Conservation (phyloP, 2,888 invertebrate genomes). For the Heliconius ethilla region DNA sequence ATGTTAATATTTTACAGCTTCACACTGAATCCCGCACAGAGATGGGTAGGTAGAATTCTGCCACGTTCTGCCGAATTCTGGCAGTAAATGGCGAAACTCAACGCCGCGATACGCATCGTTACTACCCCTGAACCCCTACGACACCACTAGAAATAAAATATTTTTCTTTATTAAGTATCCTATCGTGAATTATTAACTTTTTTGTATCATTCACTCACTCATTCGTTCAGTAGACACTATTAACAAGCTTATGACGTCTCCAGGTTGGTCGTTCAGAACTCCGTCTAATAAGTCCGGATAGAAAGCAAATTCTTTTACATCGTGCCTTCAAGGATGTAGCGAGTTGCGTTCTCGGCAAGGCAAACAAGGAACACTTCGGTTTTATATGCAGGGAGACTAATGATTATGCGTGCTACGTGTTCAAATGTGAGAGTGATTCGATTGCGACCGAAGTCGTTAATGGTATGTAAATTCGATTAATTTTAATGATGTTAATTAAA, state of each 20-base stretch:
- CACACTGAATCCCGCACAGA: too few species aligned
- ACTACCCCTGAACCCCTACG: too few species aligned
- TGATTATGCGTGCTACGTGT: conserved; percentile 90
- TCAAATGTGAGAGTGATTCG: conserved; percentile 92
- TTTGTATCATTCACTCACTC: not conserved
- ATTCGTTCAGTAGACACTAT: not conserved
- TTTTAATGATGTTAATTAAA: not conserved
- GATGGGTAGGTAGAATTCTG: too few species aligned
- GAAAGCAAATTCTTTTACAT: conserved; percentile 93
- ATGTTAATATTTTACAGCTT: too few species aligned
- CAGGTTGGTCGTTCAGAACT: conserved; percentile 93
- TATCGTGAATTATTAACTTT: not conserved
- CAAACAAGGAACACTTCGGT: conserved; percentile 93
- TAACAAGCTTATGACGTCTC: not conserved
- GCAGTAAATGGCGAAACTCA: too few species aligned
- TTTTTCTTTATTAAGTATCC: too few species aligned
- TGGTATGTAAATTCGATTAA: conserved; percentile 66
- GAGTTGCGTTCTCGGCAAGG: conserved; percentile 92
- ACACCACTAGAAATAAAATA: too few species aligned
- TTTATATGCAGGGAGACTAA: conserved; percentile 93
- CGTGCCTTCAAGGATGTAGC: conserved; percentile 94
- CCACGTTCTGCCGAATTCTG: too few species aligned
- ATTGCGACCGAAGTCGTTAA: conserved; percentile 91
- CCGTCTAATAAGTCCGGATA: conserved; percentile 94
- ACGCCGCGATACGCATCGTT: too few species aligned